These are phyloP conservation scores for Actinostola sp. DNA, from an alignment of 92 coral and sea anemone species.

Conservation along the genomic window DNA sequence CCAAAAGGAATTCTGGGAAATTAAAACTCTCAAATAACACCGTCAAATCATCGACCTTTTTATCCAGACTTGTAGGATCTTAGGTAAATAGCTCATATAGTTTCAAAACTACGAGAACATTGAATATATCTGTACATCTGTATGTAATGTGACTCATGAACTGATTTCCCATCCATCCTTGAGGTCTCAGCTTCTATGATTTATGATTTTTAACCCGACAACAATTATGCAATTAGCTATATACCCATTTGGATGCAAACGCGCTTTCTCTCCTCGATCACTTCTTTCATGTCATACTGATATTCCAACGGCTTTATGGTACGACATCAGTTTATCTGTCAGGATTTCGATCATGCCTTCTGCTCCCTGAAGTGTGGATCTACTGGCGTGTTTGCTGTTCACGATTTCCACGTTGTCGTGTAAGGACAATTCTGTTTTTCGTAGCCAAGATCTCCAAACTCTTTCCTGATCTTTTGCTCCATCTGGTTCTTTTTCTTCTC, in stretches of 20 bases:
- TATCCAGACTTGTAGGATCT: too few relatives aligned
- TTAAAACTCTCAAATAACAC: too few relatives aligned
- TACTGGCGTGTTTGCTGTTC: neutral
- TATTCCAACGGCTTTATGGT: conserved; percentile 17
- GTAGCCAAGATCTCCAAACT: neutral
- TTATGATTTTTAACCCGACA: too few relatives aligned
- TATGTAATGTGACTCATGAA: too few relatives aligned
- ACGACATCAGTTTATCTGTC: conserved; percentile 11
- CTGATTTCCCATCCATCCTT: too few relatives aligned
- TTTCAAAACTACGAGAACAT: too few relatives aligned
- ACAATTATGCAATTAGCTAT: too few relatives aligned
- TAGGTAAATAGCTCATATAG: too few relatives aligned
- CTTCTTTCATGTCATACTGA: neutral
- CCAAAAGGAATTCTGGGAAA: too few relatives aligned
- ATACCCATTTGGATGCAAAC: neutral
- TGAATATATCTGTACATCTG: too few relatives aligned
- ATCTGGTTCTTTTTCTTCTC: neutral
- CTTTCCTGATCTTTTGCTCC: neutral
- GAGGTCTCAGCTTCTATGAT: too few relatives aligned
- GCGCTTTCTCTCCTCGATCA: conserved; percentile 1
- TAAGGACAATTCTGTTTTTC: neutral
- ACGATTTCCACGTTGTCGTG: conserved; percentile 4
- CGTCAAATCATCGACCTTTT: too few relatives aligned
- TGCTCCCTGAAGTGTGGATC: neutral
- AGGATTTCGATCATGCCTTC: conserved; percentile 2